Evolutionary conservation across 2,888 invertebrate genomes (phyloP).

Genomic region (Drosophila quinaria): DNA sequence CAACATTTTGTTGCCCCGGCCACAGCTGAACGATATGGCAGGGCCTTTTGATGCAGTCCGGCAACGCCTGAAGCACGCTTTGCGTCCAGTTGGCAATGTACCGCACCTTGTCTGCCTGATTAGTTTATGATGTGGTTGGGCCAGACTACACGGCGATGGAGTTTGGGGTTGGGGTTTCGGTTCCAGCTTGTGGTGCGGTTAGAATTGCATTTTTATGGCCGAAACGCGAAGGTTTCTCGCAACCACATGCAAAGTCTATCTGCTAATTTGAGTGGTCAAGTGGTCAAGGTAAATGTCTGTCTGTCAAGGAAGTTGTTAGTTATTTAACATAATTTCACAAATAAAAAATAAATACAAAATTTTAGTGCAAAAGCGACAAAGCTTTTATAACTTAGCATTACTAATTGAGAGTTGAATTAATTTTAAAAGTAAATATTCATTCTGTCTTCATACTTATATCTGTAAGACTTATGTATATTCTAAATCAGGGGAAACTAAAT

Average conservation of each 20-base stretch:
- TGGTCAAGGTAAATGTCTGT: slow-evolving; percentile 22
- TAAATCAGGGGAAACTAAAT: no score
- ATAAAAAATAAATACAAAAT: slow-evolving; percentile 3
- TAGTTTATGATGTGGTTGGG: slow-evolving; percentile 71
- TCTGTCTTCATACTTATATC: no score
- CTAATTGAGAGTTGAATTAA: no score
- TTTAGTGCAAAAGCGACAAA: neutral
- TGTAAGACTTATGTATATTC: no score
- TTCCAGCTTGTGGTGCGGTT: slow-evolving; percentile 10
- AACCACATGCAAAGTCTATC: slow-evolving; percentile 39
- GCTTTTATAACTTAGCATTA: no score
- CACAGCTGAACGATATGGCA: slow-evolving; percentile 11
- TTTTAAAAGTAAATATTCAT: no score
- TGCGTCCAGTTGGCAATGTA: slow-evolving; percentile 17
- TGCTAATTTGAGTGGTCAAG: slow-evolving; percentile 37
- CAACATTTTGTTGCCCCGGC: slow-evolving; percentile 66
- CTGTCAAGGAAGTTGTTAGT: slow-evolving; percentile 49
- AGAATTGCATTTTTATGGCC: slow-evolving; percentile 31
- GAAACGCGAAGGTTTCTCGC: slow-evolving; percentile 4
- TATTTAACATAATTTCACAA: slow-evolving; percentile 48
- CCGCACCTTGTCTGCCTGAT: slow-evolving; percentile 68
- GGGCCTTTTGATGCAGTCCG: slow-evolving; percentile 21
- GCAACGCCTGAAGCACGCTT: slow-evolving; percentile 42
- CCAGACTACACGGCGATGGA: slow-evolving; percentile 15
- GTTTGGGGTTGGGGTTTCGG: neutral